Base-by-base conservation (phyloP, 1,140 invertebrate genomes). In the Brachionus koreanus region DNA sequence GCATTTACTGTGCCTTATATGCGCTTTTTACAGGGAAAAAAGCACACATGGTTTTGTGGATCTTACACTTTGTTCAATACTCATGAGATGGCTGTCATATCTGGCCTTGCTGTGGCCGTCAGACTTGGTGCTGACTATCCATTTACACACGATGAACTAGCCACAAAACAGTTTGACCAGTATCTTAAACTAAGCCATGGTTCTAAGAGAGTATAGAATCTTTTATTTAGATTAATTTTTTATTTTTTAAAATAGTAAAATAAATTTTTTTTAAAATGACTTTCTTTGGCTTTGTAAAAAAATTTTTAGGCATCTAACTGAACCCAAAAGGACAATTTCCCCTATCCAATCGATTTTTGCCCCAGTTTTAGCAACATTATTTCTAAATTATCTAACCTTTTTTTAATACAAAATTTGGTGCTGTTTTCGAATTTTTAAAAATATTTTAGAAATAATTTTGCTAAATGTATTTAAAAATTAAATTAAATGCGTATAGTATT, bases 61-160 rank as follows among this genome's bases (percentile, higher is more conserved):
- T 83, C 85, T 3, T 86, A 86, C 83, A 86, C 85, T 6, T 84
- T 86, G 9, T 85, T 86, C 49, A 86, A 85, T 81, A 86, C 86
- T 19, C 85, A 86, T 77, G 85, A 86, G 63, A 84, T 86, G 25
- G 86, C 84, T 2, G 82, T 85, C n/a, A 85, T 86, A 19, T 86
- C 85, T 13, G 86, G 86, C 7, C 57, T 86, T 1, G 84, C 86
- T 7, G 85, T 84, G 19, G 86, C 86, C 3, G 83, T 83, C 35
- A 67, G 85, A 0, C 82, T 86, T 16, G 85, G 86, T 5, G 85
- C 86, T 13, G 76, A 83, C 2, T 86, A 86, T 83, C 86, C 86
- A 16, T 86, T 86, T 43, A 75, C 83, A 6, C 25, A 85, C 37
- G 86, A 86, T 74, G 13, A 57, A 12, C 61, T 86, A 10, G 86